Percentiles rank a stretch among this genome's conserved stretches.
Conservation (phyloP, 2,888 invertebrate species). For the Limnephilus rhombicus region DNA sequence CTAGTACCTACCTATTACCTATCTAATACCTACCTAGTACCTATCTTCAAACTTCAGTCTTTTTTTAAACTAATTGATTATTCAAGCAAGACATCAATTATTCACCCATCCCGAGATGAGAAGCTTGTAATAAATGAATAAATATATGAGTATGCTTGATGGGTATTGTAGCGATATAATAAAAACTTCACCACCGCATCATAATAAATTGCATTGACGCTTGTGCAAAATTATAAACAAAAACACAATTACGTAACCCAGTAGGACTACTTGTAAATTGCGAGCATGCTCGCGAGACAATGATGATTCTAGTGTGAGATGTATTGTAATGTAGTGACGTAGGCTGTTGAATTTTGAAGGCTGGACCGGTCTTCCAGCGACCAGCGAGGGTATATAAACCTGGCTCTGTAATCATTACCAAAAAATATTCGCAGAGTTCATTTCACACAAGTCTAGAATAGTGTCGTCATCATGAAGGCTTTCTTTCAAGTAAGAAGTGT, state of each 20-base stretch:
- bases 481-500: constrained; percentile 13
- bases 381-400: background rate
- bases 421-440: constrained; percentile 5
- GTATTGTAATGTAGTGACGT: background rate
- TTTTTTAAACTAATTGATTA: no score
- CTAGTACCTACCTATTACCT: no score
- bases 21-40: no score
- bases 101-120: no score
- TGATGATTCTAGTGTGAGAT: background rate
- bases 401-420: background rate
- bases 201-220: no score
- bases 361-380: background rate
- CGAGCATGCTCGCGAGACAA: background rate
- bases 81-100: no score
- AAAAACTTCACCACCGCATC: background rate
- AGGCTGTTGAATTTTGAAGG: background rate
- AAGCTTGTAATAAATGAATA: no score
- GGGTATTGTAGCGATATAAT: background rate
- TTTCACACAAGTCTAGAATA: background rate
- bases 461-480: background rate
- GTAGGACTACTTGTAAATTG: background rate
- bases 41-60: no score
- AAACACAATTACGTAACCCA: background rate
- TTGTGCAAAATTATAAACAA: background rate
- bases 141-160: no score